These are phyloP conservation scores for Pyralis farinalis DNA, from an alignment of 2,888 invertebrate species.

Conservation along the genomic window DNA sequence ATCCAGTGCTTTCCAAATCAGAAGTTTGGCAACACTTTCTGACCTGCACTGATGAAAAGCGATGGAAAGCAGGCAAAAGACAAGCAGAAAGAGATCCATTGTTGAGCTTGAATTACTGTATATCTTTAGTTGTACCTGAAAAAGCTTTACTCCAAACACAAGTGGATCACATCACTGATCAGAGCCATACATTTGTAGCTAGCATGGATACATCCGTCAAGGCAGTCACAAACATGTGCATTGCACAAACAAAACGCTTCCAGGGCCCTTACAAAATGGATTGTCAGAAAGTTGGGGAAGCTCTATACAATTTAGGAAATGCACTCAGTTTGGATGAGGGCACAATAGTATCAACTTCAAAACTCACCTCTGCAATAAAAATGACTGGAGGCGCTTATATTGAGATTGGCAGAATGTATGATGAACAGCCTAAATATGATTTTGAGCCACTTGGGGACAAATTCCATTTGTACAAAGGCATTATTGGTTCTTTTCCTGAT, in stretches of 20 bases:
- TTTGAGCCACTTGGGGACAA: constrained; percentile 96
- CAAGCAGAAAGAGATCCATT: constrained; percentile 97
- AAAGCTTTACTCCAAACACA: constrained; percentile 86
- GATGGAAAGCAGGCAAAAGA: constrained; percentile 98
- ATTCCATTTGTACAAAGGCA: constrained; percentile 96
- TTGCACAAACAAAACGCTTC: constrained; percentile 93
- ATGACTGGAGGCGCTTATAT: constrained; percentile 94
- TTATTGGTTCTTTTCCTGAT: constrained; percentile 94
- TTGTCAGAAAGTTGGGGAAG: constrained; percentile 93
- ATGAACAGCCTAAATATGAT: constrained; percentile 93
- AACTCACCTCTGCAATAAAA: constrained; percentile 89
- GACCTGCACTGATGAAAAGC: constrained; percentile 97
- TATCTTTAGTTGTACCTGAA: constrained; percentile 92
- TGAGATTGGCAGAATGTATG: constrained; percentile 93
- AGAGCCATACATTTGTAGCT: constrained; percentile 89
- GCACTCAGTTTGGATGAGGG: constrained; percentile 91
- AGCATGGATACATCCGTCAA: constrained; percentile 94
- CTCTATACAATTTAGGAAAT: constrained; percentile 91
- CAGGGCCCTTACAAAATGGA: constrained; percentile 93
- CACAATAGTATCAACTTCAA: constrained; percentile 81
- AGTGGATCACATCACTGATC: constrained; percentile 91
- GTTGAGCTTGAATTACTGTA: constrained; percentile 94
- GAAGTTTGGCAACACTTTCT: constrained; percentile 98
- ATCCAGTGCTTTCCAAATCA: constrained; percentile 95
- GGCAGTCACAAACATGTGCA: constrained; percentile 88